Evolutionary conservation across 2,113 vertebrate genomes (phyloP).

Genomic region (Zapornia atra): DNA sequence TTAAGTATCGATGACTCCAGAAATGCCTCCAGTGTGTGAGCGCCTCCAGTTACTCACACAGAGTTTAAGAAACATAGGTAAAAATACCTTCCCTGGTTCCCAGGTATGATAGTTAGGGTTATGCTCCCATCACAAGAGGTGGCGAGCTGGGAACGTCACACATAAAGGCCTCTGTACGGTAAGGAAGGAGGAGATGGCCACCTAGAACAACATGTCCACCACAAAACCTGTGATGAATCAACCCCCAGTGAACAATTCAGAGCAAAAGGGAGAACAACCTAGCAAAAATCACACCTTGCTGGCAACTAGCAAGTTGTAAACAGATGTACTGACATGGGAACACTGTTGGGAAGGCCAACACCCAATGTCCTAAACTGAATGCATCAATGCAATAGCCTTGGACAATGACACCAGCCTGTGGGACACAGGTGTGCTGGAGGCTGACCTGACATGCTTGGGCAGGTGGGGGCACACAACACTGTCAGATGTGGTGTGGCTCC

Average conservation of each 20-base stretch:
- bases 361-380: not conserved
- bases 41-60: not conserved
- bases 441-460: not conserved
- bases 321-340: not conserved
- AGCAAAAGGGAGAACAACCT: not conserved
- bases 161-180: not conserved
- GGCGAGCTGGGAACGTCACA: not conserved
- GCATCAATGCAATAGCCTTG: rapidly evolving
- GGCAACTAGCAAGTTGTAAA: not conserved
- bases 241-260: not conserved
- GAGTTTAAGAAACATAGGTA: not conserved
- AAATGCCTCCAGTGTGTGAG: not conserved
- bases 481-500: too few species aligned
- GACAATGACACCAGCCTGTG: rapidly evolving
- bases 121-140: not conserved
- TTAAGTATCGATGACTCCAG: not conserved
- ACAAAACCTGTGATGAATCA: not conserved
- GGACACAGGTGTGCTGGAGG: not conserved
- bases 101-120: not conserved
- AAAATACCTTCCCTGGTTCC: not conserved
- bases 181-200: not conserved
- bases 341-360: rapidly evolving
- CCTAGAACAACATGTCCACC: not conserved
- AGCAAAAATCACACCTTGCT: not conserved
- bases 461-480: rapidly evolving